Evolutionary conservation across 2,888 invertebrate genomes (phyloP), one percentile per base, ranked within the genome.

Genomic region (Melanotus villosus): DNA sequence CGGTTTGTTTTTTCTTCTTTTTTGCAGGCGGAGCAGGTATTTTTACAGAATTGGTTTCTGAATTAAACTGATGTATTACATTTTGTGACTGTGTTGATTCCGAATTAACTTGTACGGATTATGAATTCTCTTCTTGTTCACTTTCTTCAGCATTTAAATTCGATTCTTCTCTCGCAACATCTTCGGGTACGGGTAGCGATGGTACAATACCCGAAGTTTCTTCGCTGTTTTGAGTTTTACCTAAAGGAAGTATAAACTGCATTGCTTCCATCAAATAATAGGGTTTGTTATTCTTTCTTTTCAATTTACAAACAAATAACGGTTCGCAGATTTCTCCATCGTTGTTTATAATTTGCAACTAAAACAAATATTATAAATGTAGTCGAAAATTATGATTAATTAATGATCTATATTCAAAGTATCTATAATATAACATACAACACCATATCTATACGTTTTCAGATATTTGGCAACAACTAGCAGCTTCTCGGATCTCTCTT

Each of bases 381-480:
- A n/a, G n/a, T n/a, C n/a, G n/a, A n/a, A n/a, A n/a, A n/a, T n/a
- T n/a, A n/a, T n/a, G n/a, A n/a, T n/a, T n/a, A n/a, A n/a, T n/a
- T n/a, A n/a, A n/a, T n/a, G n/a, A n/a, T n/a, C n/a, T n/a, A n/a
- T n/a, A n/a, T n/a, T n/a, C n/a, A n/a, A n/a, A n/a, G n/a, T n/a
- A n/a, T n/a, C n/a, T n/a, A n/a, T n/a, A n/a, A n/a, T n/a, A n/a
- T n/a, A n/a, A n/a, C n/a, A n/a, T n/a, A n/a, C n/a, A n/a, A n/a
- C n/a, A n/a, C n/a, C n/a, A n/a, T n/a, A n/a, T n/a, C n/a, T n/a
- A n/a, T 62, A 71, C 66, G 72, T 16, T 76, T 74, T 67, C 60
- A 75, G 75, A 69, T 79, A 76, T 63, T 75, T 77, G 54, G 72
- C 70, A 68, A 74, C 74, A 32, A 76, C 62, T 76, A 75, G 63